Evolutionary conservation across 2,797 vertebrate genomes (phyloP), one percentile per base, ranked within the genome.

Genomic region (Furcifer pardalis): DNA sequence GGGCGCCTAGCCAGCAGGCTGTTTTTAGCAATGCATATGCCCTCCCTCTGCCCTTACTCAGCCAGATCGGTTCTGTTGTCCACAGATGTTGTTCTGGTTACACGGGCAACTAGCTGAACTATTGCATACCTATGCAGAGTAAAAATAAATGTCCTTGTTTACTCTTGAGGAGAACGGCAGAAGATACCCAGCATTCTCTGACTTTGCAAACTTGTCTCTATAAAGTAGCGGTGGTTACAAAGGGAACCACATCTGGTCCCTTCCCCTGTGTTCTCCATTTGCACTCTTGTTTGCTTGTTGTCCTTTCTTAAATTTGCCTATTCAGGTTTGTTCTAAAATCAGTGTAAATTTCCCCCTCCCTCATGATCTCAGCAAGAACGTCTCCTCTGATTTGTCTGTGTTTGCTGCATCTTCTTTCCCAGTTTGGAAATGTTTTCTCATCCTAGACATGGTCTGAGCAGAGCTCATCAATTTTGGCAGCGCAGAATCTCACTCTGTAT

Each of bases 131-230:
- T 77, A 40, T 3, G 1, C 5, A 59, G 83, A 65, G 72, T 87
- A 83, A 85, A 85, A 92, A 93, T 76, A 88, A 83, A 75, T 81
- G 81, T 42, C 65, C 77, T 42, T 83, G 81, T 88, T 89, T 0
- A 0, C 37, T 63, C 73, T 75, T 2, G 84, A 17, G 10, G 72
- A 32, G 69, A 76, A 62, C 59, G 0, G 0, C 2, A 9, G 21
- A 82, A 84, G 56, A 46, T 77, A 42, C 10, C n/a, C 62, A 37
- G 10, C 42, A 12, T 30, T 49, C 5, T 2, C 23, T 37, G 40
- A 49, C 46, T 37, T 69, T 15, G 49, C 21, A 23, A 42, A 40
- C 42, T 19, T 32, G 46, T 66, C 68, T 52, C 32, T 65, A 25
- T n/a, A 40, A 40, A 65, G 46, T 19, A 19, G 21, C 65, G 66